Base-by-base conservation (phyloP, 2,113 vertebrate species). In the Pardalotus punctatus region DNA sequence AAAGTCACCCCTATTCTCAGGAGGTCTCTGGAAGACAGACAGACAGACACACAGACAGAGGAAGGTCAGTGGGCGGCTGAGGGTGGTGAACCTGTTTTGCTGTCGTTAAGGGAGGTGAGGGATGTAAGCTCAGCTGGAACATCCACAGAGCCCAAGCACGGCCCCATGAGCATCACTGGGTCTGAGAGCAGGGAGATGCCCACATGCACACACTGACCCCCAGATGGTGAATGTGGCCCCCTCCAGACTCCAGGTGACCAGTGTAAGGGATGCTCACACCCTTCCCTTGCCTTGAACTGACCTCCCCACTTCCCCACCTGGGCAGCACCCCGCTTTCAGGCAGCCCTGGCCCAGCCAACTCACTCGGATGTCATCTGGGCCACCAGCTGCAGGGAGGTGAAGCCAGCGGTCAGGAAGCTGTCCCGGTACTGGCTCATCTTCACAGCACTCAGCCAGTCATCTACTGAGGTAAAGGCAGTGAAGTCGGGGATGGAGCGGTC, bases 361-460 rank as follows among this genome's bases (percentile, higher is more conserved):
- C 98, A 99, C 99, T 99, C 99, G 31, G 99, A 99, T 11, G 99
- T 99, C 98, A 99, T 99, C 97, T 99, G 99, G 91, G 99, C 97
- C 82, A 99, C 99, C 74, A 99, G 98, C 97, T 99, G 99, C 88
- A 99, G 98, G 87, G 99, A 99, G 87, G 99, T 99, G 98, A 99
- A 99, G 96, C 99, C 99, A 80, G 99, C 99, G 2, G 98, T 99
- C 96, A 99, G 98, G 98, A 99, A 99, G 98, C 98, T 99, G 96
- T 99, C 99, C 98, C 99, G 98, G 97, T 99, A 99, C 96, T 99
- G 99, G 97, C 98, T 99, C 99, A 99, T 99, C 98, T 99, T 99
- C 96, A 99, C 99, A 93, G 99, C 99, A 12, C 98, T 98, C 94
- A 99, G 98, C 99, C 99, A 99, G 97, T 99, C 99, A 17, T 99